Evolutionary conservation across 2,113 vertebrate genomes (phyloP).

Genomic region (Pseudorectes ferrugineus): DNA sequence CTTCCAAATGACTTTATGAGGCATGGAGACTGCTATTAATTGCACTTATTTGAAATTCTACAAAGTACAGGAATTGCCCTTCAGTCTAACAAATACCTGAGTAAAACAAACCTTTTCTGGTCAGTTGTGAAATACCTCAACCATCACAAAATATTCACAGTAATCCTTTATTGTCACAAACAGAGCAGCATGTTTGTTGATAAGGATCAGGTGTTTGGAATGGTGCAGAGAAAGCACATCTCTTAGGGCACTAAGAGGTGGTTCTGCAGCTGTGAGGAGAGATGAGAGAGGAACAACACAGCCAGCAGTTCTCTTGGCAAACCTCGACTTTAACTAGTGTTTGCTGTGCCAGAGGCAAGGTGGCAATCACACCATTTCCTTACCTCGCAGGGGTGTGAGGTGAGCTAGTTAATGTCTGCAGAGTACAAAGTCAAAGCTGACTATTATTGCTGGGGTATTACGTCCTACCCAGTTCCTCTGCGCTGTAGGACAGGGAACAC

Average conservation of each 20-base stretch:
- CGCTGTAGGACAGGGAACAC: slow-evolving; percentile 21
- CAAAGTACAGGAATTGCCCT: background rate
- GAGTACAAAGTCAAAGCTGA: background rate
- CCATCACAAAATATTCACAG: background rate
- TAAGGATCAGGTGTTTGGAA: background rate
- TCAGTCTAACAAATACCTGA: background rate
- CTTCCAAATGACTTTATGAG: background rate
- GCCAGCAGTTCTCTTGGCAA: background rate
- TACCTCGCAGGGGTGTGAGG: background rate
- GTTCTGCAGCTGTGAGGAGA: background rate
- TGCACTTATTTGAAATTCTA: background rate
- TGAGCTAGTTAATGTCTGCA: background rate
- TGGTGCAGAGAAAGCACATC: background rate
- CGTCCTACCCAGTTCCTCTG: background rate
- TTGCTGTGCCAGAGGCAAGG: slow-evolving; percentile 23
- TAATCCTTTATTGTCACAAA: background rate
- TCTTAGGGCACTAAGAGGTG: background rate
- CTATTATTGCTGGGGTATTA: slow-evolving; percentile 6
- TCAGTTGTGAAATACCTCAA: background rate
- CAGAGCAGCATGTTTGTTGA: background rate
- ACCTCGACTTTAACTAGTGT: background rate
- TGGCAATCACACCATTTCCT: background rate
- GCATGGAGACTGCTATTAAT: background rate
- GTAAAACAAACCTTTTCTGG: background rate
- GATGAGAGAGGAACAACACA: background rate